Evolutionary conservation across 2,797 vertebrate species (phyloP), one percentile per base, ranked within the genome.

Genomic region (Smutsia gigantea): DNA sequence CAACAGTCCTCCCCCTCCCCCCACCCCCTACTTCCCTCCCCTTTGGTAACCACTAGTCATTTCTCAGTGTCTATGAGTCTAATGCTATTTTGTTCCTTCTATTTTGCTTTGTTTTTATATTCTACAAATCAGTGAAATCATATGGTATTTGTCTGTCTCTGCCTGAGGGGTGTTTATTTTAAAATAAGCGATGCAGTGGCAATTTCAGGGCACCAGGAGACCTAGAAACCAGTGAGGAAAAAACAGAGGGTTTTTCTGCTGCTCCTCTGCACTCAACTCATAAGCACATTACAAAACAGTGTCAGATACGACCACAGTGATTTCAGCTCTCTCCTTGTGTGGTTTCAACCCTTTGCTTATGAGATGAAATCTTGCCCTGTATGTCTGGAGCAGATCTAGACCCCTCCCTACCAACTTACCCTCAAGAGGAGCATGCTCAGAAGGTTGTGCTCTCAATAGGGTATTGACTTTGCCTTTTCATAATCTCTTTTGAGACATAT

Each of bases 151-250:
- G 46, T 46, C 9, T 46, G 11, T 46, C 11, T 46, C 9, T 46
- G 46, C 46, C 46, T 46, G 46, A 46, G 46, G 12, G 34, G n/a
- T 79, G 49, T 87, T 92, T 81, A 69, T 83, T 94, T 95, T 93
- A 78, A 75, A 90, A 68, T 57, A 49, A 92, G 53, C 79, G 66
- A 13, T 6, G 10, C 49, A 34, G 34, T 57, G 9, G 57, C 49
- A 53, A 63, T 63, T 74, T 72, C 61, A 81, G 74, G 72, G 49
- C 15, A 78, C 18, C 37, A 5, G 15, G 79, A 95, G 75, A 59
- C 78, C 64, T 92, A 63, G 64, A 94, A 90, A 93, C 69, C 59
- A 53, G 92, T 37, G 7, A 46, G 46, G 9, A 46, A 46, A 46
- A 46, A 46, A 46, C 82, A 46, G 0, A 7, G 0, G 68, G 23